Evolutionary conservation across 2,113 vertebrate genomes (phyloP).

Genomic region (Lycocorax pyrrhopterus): DNA sequence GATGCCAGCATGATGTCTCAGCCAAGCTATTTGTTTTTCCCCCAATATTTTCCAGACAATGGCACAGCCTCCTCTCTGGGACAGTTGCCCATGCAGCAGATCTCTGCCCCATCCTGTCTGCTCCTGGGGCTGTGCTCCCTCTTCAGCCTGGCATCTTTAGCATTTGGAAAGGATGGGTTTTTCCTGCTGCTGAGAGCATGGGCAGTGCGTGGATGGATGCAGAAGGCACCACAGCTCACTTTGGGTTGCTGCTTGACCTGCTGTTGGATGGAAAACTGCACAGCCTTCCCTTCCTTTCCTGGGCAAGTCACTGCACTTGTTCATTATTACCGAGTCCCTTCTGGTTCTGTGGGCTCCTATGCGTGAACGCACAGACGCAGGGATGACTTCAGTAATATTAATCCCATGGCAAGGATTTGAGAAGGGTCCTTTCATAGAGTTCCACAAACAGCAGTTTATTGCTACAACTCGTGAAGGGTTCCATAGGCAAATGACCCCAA

Average conservation of each 20-base stretch:
- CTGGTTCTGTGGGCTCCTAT: too few species aligned
- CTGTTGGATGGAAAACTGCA: neutral
- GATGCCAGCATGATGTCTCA: neutral
- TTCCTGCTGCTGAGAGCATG: neutral
- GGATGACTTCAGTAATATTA: too few species aligned
- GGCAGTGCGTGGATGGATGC: neutral
- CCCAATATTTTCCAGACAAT: accelerated
- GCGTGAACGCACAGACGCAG: too few species aligned
- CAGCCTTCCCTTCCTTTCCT: neutral
- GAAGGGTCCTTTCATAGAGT: too few species aligned
- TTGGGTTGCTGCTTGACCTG: neutral
- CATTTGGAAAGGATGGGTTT: neutral
- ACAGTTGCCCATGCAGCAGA: neutral
- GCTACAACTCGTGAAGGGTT: too few species aligned
- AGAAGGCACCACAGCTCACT: accelerated
- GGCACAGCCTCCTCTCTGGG: neutral
- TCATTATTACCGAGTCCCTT: neutral
- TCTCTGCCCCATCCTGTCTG: neutral
- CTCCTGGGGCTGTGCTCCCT: neutral
- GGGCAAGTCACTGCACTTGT: accelerated
- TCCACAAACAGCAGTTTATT: too few species aligned
- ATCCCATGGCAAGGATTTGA: too few species aligned
- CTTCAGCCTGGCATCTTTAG: neutral
- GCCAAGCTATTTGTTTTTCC: neutral
- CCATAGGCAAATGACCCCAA: too few species aligned